A percentile compares a stretch with the other conserved stretches of the same genome.
Evolutionary conservation across 1,140 invertebrate genomes (phyloP).

Genomic region (Magallana angulata): DNA sequence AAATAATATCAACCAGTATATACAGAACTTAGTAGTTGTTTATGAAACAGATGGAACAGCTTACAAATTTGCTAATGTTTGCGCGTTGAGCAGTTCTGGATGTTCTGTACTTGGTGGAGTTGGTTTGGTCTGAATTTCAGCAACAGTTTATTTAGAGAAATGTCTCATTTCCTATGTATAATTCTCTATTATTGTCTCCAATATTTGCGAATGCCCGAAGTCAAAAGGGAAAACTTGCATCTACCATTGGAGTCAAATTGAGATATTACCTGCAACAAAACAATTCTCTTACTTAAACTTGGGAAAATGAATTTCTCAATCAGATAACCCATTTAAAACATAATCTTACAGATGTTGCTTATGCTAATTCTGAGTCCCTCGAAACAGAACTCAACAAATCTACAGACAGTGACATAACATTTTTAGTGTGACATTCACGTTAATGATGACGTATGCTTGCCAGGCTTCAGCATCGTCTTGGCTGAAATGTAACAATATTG

Average conservation of each 20-base stretch:
- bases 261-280: conserved; percentile 39
- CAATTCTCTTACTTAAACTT: conserved; percentile 18
- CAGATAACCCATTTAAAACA: not conserved
- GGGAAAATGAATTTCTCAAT: conserved; percentile 36
- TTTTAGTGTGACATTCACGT: conserved; percentile 56
- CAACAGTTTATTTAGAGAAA: not conserved
- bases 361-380: conserved; percentile 56
- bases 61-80: conserved; percentile 36
- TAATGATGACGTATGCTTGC: conserved; percentile 59
- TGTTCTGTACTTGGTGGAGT: conserved; percentile 26
- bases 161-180: conserved; percentile 1
- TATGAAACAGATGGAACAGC: not conserved
- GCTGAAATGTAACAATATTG: conserved; percentile 9
- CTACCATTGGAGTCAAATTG: not conserved
- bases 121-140: conserved; percentile 22
- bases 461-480: conserved; percentile 37
- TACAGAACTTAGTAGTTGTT: not conserved
- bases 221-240: not conserved
- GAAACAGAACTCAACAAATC: conserved; percentile 55
- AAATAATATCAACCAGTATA: not conserved
- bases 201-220: conserved; percentile 13
- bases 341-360: conserved; percentile 45
- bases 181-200: not conserved
- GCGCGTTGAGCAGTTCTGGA: not conserved
- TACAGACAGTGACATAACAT: conserved; percentile 58